Evolutionary conservation across 2,888 invertebrate species (phyloP).

Genomic region (Drosophila diplacantha): DNA sequence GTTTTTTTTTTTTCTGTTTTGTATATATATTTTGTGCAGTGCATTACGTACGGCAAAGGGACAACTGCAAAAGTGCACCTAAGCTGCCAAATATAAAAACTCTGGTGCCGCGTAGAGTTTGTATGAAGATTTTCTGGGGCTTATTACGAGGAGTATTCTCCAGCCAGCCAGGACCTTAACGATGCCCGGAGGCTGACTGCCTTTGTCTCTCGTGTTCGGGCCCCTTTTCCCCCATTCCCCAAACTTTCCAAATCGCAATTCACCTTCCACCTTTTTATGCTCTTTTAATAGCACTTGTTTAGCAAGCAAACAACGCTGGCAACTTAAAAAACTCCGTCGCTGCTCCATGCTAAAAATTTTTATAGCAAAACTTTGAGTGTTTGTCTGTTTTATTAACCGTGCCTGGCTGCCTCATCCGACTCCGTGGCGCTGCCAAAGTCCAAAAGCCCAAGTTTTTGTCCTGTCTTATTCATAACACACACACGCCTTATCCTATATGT

Average conservation of each 20-base stretch:
- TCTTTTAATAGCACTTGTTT: conserved; percentile 72
- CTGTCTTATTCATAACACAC: conserved; percentile 63
- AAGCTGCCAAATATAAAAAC: conserved; percentile 55
- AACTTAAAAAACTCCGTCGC: conserved; percentile 56
- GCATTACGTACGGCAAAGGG: conserved; percentile 55
- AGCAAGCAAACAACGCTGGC: conserved; percentile 67
- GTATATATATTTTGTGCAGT: conserved; percentile 24
- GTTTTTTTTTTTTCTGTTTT: conserved; percentile 12
- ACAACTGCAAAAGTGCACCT: conserved; percentile 67
- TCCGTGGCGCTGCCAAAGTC: conserved; percentile 26
- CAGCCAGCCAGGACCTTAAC: conserved; percentile 48
- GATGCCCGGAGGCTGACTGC: conserved; percentile 41
- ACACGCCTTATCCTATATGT: conserved; percentile 46
- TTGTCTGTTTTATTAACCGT: conserved; percentile 75
- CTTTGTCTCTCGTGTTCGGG: conserved; percentile 20
- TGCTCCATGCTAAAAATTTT: conserved; percentile 60
- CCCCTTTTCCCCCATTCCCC: conserved; percentile 19
- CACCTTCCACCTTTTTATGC: conserved; percentile 67
- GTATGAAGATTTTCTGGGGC: conserved; percentile 29
- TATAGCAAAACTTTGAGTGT: conserved; percentile 74
- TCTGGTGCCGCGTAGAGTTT: conserved; percentile 25
- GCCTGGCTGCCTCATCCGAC: conserved; percentile 41
- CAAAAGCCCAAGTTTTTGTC: conserved; percentile 56
- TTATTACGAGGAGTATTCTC: conserved; percentile 28
- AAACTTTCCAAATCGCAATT: conserved; percentile 23